phyloP scores from a whole-genome alignment of 2,113 vertebrate genomes.

The Indicator indicator region DNA sequence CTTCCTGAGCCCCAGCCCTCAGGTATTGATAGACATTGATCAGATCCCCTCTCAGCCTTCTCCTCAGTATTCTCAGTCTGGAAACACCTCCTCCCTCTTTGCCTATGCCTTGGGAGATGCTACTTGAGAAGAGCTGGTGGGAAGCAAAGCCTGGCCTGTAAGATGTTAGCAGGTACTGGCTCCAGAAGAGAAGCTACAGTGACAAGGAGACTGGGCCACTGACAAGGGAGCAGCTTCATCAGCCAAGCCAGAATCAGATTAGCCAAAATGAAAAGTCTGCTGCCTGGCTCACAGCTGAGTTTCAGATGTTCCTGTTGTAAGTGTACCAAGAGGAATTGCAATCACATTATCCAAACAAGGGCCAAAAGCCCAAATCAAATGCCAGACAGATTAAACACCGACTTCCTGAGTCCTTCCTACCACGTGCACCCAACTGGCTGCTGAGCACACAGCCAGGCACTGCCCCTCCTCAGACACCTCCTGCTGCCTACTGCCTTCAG shows the following conservation, averaged over 20 bases:
- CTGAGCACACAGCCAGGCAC: not conserved
- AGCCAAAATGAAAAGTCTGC: conserved; percentile 45
- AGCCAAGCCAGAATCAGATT: conserved; percentile 48
- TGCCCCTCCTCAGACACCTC: not conserved
- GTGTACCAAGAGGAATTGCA: conserved; percentile 27
- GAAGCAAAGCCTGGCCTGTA: not conserved
- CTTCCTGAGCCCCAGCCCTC: too few species aligned
- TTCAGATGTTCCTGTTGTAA: conserved; percentile 33
- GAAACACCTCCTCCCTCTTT: not conserved
- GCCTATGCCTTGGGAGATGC: not conserved
- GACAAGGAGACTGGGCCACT: conserved; percentile 41
- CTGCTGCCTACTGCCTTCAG: fast-evolving
- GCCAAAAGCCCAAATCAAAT: conserved; percentile 50
- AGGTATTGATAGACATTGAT: too few species aligned
- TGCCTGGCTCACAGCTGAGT: not conserved
- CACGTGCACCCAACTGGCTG: fast-evolving
- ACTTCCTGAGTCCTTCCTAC: not conserved
- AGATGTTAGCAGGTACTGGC: not conserved
- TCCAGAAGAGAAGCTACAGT: conserved; percentile 19
- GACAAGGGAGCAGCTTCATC: conserved; percentile 33
- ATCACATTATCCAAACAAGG: conserved; percentile 2
- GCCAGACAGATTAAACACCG: not conserved
- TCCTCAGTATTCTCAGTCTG: not conserved
- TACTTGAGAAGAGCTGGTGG: not conserved
- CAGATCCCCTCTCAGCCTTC: too few species aligned